phyloP scores from a whole-genome alignment of 2,888 invertebrate species.

The Carcina quercana region DNA sequence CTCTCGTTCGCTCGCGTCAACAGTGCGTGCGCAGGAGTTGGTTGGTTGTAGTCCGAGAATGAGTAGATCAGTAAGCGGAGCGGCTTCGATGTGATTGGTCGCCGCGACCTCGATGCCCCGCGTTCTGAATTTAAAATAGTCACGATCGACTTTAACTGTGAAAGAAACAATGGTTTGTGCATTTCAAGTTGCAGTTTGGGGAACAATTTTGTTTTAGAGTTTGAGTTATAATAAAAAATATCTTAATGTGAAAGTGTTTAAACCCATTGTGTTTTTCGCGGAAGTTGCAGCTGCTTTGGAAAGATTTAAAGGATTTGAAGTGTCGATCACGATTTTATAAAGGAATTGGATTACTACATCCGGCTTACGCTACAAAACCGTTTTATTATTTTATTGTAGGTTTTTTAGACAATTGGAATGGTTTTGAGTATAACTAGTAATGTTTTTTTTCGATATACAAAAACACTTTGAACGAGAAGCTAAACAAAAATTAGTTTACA shows the following conservation, averaged over 20 bases:
- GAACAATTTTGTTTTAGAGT: conserved; percentile 7
- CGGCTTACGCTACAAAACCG: conserved; percentile 24
- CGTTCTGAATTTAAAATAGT: conserved; percentile 51
- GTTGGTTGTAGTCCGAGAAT: conserved; percentile 40
- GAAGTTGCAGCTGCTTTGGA: conserved; percentile 34
- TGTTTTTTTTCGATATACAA: too few species aligned
- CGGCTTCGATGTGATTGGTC: conserved; percentile 61
- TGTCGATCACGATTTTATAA: conserved; percentile 28
- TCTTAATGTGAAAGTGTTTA: conserved; percentile 14
- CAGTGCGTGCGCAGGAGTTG: conserved; percentile 61
- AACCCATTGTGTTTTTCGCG: conserved; percentile 27
- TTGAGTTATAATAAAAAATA: conserved; percentile 14
- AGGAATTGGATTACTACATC: conserved; percentile 23
- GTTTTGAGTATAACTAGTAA: too few species aligned
- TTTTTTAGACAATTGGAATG: conserved; percentile 2
- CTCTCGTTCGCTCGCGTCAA: conserved; percentile 45
- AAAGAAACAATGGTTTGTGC: conserved; percentile 41
- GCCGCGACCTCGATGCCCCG: conserved; percentile 33
- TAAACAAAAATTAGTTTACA: too few species aligned
- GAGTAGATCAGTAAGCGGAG: conserved; percentile 61
- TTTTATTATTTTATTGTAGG: neutral
- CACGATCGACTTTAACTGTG: conserved; percentile 47
- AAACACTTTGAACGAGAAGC: too few species aligned
- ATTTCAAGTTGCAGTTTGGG: neutral
- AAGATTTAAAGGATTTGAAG: conserved; percentile 36